Conservation (phyloP, 1,140 invertebrate species). For the Arctopsyche grandis region DNA sequence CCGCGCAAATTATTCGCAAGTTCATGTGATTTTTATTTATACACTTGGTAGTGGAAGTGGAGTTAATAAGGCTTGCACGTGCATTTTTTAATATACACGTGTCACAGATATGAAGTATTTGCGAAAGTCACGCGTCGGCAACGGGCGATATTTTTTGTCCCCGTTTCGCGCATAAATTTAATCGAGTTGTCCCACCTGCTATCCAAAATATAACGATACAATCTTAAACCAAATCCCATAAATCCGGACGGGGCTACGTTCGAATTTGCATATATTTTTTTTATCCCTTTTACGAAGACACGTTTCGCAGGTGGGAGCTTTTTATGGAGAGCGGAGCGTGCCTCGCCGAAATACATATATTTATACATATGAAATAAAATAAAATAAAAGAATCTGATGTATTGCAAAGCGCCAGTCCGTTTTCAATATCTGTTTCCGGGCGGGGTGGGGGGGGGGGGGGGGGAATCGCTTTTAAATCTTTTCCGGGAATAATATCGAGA, state of each 20-base stretch:
- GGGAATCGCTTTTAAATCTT: no score
- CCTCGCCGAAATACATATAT: not conserved
- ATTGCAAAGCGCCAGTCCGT: not conserved
- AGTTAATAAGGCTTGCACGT: no score
- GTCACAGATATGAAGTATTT: no score
- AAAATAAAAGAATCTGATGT: constrained; percentile 2
- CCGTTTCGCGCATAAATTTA: constrained; percentile 14
- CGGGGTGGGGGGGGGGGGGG: no score
- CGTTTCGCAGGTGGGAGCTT: constrained; percentile 18
- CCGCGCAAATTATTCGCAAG: no score
- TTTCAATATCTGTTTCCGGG: not conserved
- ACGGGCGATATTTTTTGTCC: no score
- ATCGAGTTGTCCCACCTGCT: constrained; percentile 24
- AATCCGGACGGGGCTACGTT: constrained; percentile 10
- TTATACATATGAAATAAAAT: no score
- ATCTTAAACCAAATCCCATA: constrained; percentile 22
- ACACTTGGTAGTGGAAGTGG: no score
- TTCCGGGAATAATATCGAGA: not conserved
- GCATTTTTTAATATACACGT: no score
- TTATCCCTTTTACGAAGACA: constrained; percentile 4
- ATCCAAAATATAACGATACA: constrained; percentile 31
- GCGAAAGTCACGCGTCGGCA: no score
- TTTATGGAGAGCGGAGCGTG: not conserved
- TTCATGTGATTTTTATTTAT: no score
- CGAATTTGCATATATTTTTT: constrained; percentile 27